These are phyloP conservation scores for Heteractis magnifica DNA, from an alignment of 92 coral and sea anemone species.

Conservation along the genomic window DNA sequence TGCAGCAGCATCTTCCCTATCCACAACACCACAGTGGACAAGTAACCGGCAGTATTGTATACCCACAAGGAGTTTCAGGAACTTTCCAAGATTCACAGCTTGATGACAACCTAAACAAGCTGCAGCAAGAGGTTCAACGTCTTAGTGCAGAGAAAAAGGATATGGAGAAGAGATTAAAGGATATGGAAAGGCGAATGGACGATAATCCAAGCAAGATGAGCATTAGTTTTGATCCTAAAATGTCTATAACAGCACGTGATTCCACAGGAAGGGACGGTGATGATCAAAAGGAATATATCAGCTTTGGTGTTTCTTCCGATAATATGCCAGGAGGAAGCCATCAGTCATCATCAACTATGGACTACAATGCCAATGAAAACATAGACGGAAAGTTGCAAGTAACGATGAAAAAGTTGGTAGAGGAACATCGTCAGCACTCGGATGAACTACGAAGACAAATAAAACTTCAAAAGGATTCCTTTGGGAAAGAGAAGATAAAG, in stretches of 20 bases:
- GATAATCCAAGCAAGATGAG: neutral
- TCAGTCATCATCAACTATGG: neutral
- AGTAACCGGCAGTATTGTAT: neutral
- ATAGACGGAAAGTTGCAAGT: conserved; percentile 9
- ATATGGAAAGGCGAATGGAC: conserved; percentile 26
- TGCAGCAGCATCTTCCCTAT: conserved; percentile 2
- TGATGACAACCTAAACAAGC: conserved; percentile 30
- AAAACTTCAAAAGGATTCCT: conserved; percentile 47
- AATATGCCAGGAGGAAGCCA: neutral
- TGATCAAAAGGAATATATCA: neutral
- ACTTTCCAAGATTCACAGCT: conserved; percentile 14
- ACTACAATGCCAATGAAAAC: neutral
- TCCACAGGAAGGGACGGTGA: neutral
- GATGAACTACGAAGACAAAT: conserved; percentile 53
- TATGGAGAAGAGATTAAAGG: conserved; percentile 33
- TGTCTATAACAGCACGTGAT: neutral
- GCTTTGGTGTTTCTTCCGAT: neutral
- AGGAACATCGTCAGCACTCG: conserved; percentile 45
- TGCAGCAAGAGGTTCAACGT: conserved; percentile 37
- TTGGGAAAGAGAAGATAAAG: conserved; percentile 38
- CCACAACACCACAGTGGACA: neutral
- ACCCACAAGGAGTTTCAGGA: neutral
- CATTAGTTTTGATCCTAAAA: neutral
- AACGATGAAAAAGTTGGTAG: conserved; percentile 24
- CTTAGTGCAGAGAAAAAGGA: conserved; percentile 33